Evolutionary conservation across 2,113 vertebrate genomes (phyloP).

Genomic region (Odontesthes bonariensis): DNA sequence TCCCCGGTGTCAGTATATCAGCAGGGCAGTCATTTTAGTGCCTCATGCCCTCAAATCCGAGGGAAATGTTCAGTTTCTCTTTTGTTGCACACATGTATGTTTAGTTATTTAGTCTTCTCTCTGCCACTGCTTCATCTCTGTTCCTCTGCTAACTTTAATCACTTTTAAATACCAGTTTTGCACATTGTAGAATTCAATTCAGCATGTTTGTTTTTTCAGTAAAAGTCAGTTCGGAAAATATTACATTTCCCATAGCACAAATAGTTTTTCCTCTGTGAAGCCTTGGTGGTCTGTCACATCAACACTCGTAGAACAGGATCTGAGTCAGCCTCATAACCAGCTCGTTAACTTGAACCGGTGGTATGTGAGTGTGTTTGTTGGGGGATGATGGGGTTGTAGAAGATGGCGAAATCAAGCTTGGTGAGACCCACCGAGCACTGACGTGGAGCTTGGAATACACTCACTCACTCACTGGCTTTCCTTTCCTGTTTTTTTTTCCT

Average conservation of each 20-base stretch:
- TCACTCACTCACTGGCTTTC: slow-evolving; percentile 39
- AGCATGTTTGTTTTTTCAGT: not conserved
- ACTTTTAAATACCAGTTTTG: not conserved
- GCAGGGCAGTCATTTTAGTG: slow-evolving; percentile 16
- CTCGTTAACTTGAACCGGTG: not conserved
- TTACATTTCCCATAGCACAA: slow-evolving; percentile 34
- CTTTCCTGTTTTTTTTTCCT: slow-evolving; percentile 53
- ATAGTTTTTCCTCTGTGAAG: slow-evolving; percentile 38
- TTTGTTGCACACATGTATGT: slow-evolving; percentile 20
- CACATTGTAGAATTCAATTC: not conserved
- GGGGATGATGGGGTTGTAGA: slow-evolving; percentile 7
- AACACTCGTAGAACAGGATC: slow-evolving; percentile 41
- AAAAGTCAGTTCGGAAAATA: slow-evolving; percentile 14
- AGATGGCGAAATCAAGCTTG: slow-evolving; percentile 53
- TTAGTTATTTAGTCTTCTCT: not conserved
- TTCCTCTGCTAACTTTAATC: not conserved
- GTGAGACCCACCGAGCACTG: slow-evolving; percentile 59
- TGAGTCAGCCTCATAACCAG: slow-evolving; percentile 46
- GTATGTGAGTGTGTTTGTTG: slow-evolving; percentile 10
- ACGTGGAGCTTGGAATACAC: slow-evolving; percentile 59
- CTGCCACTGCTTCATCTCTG: not conserved
- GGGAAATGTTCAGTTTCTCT: slow-evolving; percentile 30
- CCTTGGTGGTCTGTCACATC: slow-evolving; percentile 50
- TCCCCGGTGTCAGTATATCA: not conserved
- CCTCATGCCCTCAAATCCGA: slow-evolving; percentile 49